Base-by-base conservation (phyloP, 2,797 vertebrate species). In the Sebastes nivosus region DNA sequence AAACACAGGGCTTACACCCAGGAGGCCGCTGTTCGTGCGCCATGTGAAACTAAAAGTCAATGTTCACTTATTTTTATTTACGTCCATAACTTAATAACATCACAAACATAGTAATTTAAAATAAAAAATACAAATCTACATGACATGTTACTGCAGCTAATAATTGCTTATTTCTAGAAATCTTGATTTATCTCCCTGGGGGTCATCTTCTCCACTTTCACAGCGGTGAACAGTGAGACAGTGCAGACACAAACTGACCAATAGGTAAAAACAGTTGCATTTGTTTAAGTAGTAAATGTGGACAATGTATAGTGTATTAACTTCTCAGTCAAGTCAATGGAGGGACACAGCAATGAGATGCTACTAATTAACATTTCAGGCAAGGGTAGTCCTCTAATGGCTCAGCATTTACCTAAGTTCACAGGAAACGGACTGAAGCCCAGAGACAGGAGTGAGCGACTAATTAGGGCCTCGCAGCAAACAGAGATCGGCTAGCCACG, bases 381-480 rank as follows among this genome's bases (percentile, higher is more conserved):
- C 29, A 29, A 14, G 25, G 72, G 22, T 1, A 2, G 13, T 2
- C 14, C 65, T 36, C 59, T 50, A 69, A 69, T 61, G 81, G 61
- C 58, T 38, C 61, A 29, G 8, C 8, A 5, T 72, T 54, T 66
- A 38, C 4, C 24, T 5, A 42, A 57, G 55, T 59, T 83, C 50
- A 76, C 81, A 81, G 70, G 70, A 79, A 72, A 72, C 11, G 16
- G 25, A 18, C 58, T 34, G 32, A 38, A 58, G 46, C 66, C 74
- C 58, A 12, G n/a, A 42, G 27, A 64, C 57, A 22, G 22, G 27
- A 58, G 14, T 5, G 20, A 16, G 25, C 1, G 1, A 66, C 66
- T 54, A 65, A 83, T 69, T 66, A 54, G 34, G 4, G 2, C 34
- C 74, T 59, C 0, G 22, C 1, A 0, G 65, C 60, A 42, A 66